Evolutionary conservation across 2,797 vertebrate species (phyloP).

Genomic region (Alcedo quadribrachys): DNA sequence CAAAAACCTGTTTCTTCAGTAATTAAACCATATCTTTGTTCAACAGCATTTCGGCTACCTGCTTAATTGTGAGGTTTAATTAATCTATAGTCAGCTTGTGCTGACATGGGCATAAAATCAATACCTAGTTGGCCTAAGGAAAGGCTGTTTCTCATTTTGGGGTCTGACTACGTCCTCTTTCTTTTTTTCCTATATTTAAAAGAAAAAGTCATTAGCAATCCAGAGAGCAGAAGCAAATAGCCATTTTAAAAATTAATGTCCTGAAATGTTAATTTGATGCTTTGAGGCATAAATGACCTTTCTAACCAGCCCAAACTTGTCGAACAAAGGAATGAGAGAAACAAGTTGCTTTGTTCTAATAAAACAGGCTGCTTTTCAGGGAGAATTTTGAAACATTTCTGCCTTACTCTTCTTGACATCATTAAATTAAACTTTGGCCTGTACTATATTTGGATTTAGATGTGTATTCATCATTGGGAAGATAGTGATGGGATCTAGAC

Average conservation of each 20-base stretch:
- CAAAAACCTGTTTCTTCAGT: not conserved
- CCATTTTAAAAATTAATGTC: conserved; percentile 77
- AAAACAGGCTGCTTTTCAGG: conserved; percentile 72
- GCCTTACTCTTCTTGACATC: conserved; percentile 53
- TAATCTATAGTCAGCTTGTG: conserved; percentile 19
- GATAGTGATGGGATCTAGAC: conserved; percentile 23
- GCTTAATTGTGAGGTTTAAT: conserved; percentile 50
- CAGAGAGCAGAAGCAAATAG: conserved; percentile 71
- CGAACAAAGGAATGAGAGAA: conserved; percentile 75
- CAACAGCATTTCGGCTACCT: conserved; percentile 13
- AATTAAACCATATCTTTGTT: conserved; percentile 21
- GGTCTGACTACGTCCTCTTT: not conserved
- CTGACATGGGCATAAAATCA: conserved; percentile 37
- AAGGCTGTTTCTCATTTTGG: not conserved
- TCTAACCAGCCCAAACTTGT: conserved; percentile 75
- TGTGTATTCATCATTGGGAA: conserved; percentile 1
- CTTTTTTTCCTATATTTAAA: not conserved
- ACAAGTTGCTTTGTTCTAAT: conserved; percentile 77
- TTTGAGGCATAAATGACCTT: conserved; percentile 81
- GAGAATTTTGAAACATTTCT: conserved; percentile 74
- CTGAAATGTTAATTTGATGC: conserved; percentile 82
- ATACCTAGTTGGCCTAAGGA: conserved; percentile 37
- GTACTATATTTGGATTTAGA: conserved; percentile 32
- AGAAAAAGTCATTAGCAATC: conserved; percentile 63
- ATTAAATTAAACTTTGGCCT: conserved; percentile 63